These are phyloP conservation scores for Arctopsyche grandis DNA, from an alignment of 1,140 invertebrate species.

Conservation along the genomic window DNA sequence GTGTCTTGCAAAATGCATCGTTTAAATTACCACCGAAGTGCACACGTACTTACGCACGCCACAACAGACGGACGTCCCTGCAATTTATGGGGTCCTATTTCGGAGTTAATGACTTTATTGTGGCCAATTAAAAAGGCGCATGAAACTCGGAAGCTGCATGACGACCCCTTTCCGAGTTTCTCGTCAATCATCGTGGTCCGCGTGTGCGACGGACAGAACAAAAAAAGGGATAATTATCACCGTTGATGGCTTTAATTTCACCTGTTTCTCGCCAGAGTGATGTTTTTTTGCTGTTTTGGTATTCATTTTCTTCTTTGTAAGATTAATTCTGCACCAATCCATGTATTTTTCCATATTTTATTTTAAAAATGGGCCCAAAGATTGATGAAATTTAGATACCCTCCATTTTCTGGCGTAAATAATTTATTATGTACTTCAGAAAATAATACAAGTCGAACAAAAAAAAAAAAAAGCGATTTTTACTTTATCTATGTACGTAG, in stretches of 20 bases:
- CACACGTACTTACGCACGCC: background rate
- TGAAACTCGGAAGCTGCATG: background rate
- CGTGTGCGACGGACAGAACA: background rate
- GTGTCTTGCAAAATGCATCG: background rate
- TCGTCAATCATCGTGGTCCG: conserved; percentile 26
- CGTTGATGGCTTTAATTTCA: conserved; percentile 21
- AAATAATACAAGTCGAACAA: no score
- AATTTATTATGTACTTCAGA: no score
- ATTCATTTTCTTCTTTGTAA: background rate
- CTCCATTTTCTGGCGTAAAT: no score
- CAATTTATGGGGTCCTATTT: conserved; percentile 39
- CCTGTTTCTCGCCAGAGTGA: background rate
- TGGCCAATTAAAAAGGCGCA: conserved; percentile 22
- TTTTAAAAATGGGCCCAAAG: no score
- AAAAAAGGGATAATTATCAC: conserved; percentile 1
- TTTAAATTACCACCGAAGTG: background rate
- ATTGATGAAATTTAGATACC: no score
- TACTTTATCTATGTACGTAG: no score
- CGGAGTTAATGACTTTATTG: conserved; percentile 41
- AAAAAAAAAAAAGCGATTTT: no score
- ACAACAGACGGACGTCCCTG: background rate
- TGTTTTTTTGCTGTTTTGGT: background rate
- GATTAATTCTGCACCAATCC: no score
- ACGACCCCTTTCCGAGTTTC: background rate
- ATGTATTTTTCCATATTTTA: no score